Evolutionary conservation across 2,797 vertebrate genomes (phyloP), one percentile per base, ranked within the genome.

Genomic region (Bufotes viridis): DNA sequence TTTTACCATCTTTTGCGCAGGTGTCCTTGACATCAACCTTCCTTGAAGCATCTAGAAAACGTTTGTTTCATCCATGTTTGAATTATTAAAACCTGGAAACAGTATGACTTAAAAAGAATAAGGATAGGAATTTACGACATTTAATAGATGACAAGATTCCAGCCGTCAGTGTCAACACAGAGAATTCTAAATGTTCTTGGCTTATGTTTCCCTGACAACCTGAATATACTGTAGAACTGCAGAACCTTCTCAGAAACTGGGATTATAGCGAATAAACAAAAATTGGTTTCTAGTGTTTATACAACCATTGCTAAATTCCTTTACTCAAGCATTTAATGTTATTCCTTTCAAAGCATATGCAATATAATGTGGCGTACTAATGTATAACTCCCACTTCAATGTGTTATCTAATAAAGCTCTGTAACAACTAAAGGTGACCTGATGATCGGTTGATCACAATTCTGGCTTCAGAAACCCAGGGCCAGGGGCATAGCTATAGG

Each of bases 51-150:
- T 29, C 29, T 24, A n/a, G 42, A 49, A 81, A 81, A 81, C 11
- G 34, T 63, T 65, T 81, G 79, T 65, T 81, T 65, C 26, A 65
- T 34, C 29, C 14, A 10, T 60, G 17, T 29, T 61, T 60, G 26
- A 80, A 80, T 60, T 80, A 61, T 80, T 61, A 60, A 80, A 80
- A 34, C 78, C 7, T 80, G 26, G 26, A 80, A 80, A 61, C 51
- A 34, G 57, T 60, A 60, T 80, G 34, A 49, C 60, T 63, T 81
- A 60, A n/a, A 65, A 81, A 65, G 79, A 65, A 63, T n/a, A 14
- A 65, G 34, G 29, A 63, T n/a, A 3, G 17, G 29, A 81, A 81
- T 42, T 63, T 3, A 49, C 65, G 34, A 85, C 15, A 72, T 29
- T 72, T 72, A 72, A 72, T 72, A 72, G 29, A 72, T 72, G 7